These are phyloP conservation scores for Odontocolon sp. DNA, from an alignment of 2,888 invertebrate species.

Conservation along the genomic window DNA sequence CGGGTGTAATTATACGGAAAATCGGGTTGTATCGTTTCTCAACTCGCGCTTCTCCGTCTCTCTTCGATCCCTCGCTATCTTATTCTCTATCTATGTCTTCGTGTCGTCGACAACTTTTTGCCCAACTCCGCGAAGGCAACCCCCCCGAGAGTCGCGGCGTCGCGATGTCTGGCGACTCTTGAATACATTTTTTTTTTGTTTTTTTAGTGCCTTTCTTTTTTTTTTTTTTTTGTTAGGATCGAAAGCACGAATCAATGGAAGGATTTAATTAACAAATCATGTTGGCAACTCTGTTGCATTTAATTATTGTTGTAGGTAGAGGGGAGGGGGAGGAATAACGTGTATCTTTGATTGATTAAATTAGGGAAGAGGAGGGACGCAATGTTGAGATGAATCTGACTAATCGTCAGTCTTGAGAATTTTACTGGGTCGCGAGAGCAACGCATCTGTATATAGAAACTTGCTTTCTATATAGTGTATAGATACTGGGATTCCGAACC, in stretches of 20 bases:
- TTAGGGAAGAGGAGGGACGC: not conserved
- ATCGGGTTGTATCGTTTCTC: slow-evolving; percentile 14
- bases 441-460: slow-evolving; percentile 33
- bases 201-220: not conserved
- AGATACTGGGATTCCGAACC: slow-evolving; percentile 37
- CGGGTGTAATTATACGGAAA: slow-evolving; percentile 30
- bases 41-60: not conserved
- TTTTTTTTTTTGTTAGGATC: not conserved
- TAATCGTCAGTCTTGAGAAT: slow-evolving; percentile 46
- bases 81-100: not conserved
- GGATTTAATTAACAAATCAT: slow-evolving; percentile 3
- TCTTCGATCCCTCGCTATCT: not conserved
- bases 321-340: not conserved
- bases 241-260: not conserved
- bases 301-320: not conserved
- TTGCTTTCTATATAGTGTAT: slow-evolving; percentile 10
- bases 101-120: not conserved
- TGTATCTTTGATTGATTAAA: slow-evolving; percentile 4
- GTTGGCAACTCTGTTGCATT: slow-evolving; percentile 3
- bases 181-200: not conserved
- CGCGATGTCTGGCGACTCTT: not conserved
- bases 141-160: not conserved
- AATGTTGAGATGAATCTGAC: slow-evolving; percentile 13
- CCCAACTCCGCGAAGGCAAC: not conserved
- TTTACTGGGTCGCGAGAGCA: slow-evolving; percentile 30